phyloP scores from a whole-genome alignment of 2,797 vertebrate species.

The Chanos chanos region DNA sequence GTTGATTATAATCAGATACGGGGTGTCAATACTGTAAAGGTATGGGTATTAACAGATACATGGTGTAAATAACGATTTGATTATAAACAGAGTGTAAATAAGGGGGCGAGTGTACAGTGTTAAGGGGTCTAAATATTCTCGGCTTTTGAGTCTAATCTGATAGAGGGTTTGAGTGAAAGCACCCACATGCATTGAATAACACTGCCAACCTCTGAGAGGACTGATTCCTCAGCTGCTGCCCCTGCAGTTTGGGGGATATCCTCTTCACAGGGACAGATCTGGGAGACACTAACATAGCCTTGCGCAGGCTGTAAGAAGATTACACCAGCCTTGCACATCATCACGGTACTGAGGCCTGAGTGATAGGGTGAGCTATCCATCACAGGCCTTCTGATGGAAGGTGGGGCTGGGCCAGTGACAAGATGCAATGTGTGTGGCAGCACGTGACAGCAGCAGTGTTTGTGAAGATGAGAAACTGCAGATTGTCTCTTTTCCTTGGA shows the following conservation, averaged over 20 bases:
- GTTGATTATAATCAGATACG: too few species aligned
- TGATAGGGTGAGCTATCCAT: constrained; percentile 22
- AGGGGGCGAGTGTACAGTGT: too few species aligned
- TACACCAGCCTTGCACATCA: constrained; percentile 43
- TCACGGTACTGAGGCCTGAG: constrained; percentile 1
- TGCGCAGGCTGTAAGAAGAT: constrained; percentile 58
- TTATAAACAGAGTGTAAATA: too few species aligned
- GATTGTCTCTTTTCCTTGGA: neutral
- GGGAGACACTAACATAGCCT: constrained; percentile 41
- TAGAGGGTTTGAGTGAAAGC: too few species aligned
- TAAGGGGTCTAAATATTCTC: too few species aligned
- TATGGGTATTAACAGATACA: too few species aligned
- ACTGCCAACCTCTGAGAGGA: constrained; percentile 16
- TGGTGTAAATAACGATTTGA: too few species aligned
- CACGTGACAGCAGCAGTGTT: neutral
- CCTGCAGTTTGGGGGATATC: constrained; percentile 49
- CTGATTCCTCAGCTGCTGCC: constrained; percentile 58
- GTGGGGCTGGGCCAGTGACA: neutral
- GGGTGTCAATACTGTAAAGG: too few species aligned
- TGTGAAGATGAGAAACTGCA: neutral
- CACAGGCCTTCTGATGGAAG: constrained; percentile 18
- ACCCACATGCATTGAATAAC: too few species aligned
- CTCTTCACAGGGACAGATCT: constrained; percentile 27
- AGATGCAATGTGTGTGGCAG: too few species aligned
- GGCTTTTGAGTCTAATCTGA: too few species aligned